Evolutionary conservation across 2,888 invertebrate species (phyloP).

Genomic region (Caenorhabditis macrosperma): DNA sequence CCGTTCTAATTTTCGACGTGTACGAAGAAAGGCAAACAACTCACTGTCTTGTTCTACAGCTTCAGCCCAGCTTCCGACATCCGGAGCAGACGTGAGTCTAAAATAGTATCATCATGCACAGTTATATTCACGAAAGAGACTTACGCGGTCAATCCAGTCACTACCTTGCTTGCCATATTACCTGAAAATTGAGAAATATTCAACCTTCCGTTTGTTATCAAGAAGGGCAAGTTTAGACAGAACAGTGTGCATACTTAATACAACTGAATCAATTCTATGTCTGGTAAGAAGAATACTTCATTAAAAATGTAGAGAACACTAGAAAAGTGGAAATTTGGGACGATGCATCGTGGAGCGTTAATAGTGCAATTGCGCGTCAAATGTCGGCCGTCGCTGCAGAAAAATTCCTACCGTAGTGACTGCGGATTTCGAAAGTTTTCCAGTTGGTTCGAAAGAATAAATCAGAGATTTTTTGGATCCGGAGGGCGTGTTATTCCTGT

Average conservation of each 20-base stretch:
- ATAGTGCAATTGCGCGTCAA: slow-evolving; percentile 12
- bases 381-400: slow-evolving; percentile 16
- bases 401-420: slow-evolving; percentile 12
- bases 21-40: slow-evolving; percentile 27
- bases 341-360: neutral
- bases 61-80: slow-evolving; percentile 76
- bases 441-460: no score
- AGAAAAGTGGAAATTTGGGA: slow-evolving; percentile 39
- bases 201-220: neutral
- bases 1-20: no score
- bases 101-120: no score
- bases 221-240: neutral
- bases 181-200: slow-evolving; percentile 32
- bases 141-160: slow-evolving; percentile 53
- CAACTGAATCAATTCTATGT: neutral
- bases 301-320: neutral
- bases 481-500: no score
- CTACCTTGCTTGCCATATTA: slow-evolving; percentile 39
- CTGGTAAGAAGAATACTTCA: neutral
- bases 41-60: slow-evolving; percentile 74
- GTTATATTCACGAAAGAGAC: slow-evolving; percentile 12
- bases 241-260: neutral
- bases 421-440: no score
- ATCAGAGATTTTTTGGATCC: no score
- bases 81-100: slow-evolving; percentile 59